Base-by-base conservation (phyloP, 2,888 invertebrate species). In the Electrophaes corylata region DNA sequence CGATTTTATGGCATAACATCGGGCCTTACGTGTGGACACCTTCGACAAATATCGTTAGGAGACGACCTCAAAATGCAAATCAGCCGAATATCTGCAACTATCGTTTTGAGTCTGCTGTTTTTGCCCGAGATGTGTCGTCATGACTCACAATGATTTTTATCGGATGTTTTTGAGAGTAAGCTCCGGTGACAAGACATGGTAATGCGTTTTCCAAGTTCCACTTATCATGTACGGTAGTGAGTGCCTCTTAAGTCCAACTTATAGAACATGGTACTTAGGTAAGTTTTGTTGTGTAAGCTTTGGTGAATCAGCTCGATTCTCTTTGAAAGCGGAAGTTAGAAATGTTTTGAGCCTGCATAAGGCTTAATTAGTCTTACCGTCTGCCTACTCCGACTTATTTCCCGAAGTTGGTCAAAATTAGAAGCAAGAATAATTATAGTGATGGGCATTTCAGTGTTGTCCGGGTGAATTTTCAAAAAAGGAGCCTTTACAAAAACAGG, bases 401-500 rank as follows among this genome's bases (percentile, higher is more conserved):
- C n/a, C n/a, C n/a, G n/a, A n/a, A n/a, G n/a, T n/a, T n/a, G n/a
- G n/a, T n/a, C n/a, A n/a, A n/a, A n/a, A n/a, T n/a, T n/a, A n/a
- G n/a, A n/a, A n/a, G n/a, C n/a, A n/a, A n/a, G n/a, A n/a, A n/a
- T n/a, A n/a, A n/a, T n/a, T n/a, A n/a, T n/a, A n/a, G n/a, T n/a
- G n/a, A n/a, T n/a, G n/a, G n/a, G n/a, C n/a, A n/a, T n/a, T n/a
- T n/a, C n/a, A n/a, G n/a, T n/a, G n/a, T n/a, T n/a, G n/a, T n/a
- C n/a, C n/a, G n/a, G 16, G 3, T 10, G 37, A 8, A 37, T 2
- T 37, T 10, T 31, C 35, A 68, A 67, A 60, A 37, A 64, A 62
- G 41, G 46, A 64, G 52, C 61, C 50, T 54, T 67, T 81, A 83
- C 75, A 81, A 84, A 60, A 83, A 86, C 85, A 81, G 78, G 76